Base-by-base conservation (phyloP, 2,888 invertebrate genomes). In the Scrobipalpa costella region DNA sequence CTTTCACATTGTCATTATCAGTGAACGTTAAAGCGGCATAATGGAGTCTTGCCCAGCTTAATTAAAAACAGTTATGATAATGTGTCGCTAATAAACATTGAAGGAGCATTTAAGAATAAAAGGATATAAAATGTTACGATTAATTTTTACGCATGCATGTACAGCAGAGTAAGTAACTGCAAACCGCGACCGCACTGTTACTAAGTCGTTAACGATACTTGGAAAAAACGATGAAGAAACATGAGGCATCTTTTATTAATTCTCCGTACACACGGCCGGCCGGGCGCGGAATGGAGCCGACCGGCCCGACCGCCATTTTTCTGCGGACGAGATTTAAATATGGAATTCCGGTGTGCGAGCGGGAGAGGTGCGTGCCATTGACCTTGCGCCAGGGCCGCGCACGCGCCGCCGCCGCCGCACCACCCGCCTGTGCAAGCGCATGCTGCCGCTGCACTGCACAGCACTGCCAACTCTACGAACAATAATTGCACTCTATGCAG, bases 321-420 rank as follows among this genome's bases (percentile, higher is more conserved):
- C 89, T 90, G 90, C 90, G 90, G 90, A 88, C 89, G 89, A 90
- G 90, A 90, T 90, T 91, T 90, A 91, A 91, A 91, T 90, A 90
- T 91, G 91, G 91, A 90, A 91, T 91, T 90, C 90, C 90, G 90
- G 90, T 90, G 91, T 90, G 90, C 86, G 90, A 90, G 90, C 84
- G 84, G 86, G 90, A 90, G 85, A 86, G 87, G 76, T 85, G 88
- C 88, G 88, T 90, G 90, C 90, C 89, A 91, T 90, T 91, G 90
- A 91, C 90, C 90, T 90, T 90, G 90, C 84, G 82, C 81, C 84
- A 83, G 85, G 85, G 85, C 86, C 84, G 85, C 84, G 84, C 88
- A 84, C 88, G 89, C 88, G 88, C 85, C 79, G 76, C 76, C 74
- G 75, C 71, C 68, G 71, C 71, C 69, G 70, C 27, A 5, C 77